Conservation (phyloP, 2,888 invertebrate genomes). For the Parnassius smintheus region DNA sequence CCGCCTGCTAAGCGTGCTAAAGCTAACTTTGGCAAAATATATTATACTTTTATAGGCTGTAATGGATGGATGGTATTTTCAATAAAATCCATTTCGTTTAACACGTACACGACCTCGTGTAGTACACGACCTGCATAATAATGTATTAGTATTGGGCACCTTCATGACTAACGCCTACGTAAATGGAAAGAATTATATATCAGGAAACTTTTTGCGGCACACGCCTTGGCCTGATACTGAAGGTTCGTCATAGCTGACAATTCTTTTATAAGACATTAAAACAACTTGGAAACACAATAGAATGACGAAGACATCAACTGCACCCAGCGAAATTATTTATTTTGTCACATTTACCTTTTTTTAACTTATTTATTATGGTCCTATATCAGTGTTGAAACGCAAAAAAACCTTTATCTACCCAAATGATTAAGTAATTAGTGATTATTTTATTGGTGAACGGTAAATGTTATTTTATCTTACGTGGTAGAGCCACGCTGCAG, state of each 20-base stretch:
- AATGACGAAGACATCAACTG: slow-evolving; percentile 26
- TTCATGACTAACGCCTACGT: slow-evolving; percentile 15
- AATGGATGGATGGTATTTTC: too few species aligned
- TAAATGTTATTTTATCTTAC: too few species aligned
- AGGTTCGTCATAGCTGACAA: slow-evolving; percentile 48
- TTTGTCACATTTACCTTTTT: too few species aligned
- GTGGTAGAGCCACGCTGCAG: too few species aligned
- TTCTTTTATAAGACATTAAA: slow-evolving; percentile 58
- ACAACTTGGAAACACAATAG: slow-evolving; percentile 67
- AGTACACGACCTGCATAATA: slow-evolving; percentile 11
- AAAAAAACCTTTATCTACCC: too few species aligned
- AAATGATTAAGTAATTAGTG: too few species aligned
- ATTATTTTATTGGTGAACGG: too few species aligned
- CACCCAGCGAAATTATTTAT: slow-evolving; percentile 1
- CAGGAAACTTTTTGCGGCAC: slow-evolving; percentile 3
- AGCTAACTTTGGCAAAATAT: not conserved
- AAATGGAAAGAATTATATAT: slow-evolving; percentile 12
- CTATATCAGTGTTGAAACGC: too few species aligned
- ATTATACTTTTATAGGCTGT: too few species aligned
- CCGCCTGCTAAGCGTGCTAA: not conserved
- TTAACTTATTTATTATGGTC: too few species aligned
- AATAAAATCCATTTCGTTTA: slow-evolving; percentile 3
- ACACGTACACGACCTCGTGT: not conserved
- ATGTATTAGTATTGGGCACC: slow-evolving; percentile 2
- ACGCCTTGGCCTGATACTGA: slow-evolving; percentile 20